Base-by-base conservation (phyloP, 2,888 invertebrate genomes). In the Melieria picta region DNA sequence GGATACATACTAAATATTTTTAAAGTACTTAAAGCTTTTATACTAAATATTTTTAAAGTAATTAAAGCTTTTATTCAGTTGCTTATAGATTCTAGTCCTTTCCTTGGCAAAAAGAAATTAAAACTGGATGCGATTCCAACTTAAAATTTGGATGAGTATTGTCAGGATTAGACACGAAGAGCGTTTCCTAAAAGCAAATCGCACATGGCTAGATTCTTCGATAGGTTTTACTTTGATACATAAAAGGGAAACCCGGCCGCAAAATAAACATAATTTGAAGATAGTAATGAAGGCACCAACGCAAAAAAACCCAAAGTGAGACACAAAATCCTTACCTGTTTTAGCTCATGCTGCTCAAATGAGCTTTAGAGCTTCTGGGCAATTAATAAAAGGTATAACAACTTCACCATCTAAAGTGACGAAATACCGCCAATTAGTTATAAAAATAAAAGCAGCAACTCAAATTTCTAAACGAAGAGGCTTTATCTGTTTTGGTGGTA, bases 401-500 rank as follows among this genome's bases (percentile, higher is more conserved):
- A 30, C 30, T 30, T 30, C 30, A 30, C 30, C 30, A 30, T 30
- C 2, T 30, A 30, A 16, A 30, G 61, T 65, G 9, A 55, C 11
- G 55, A 72, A 72, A 47, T 65, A 72, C 57, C 58, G 56, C n/a
- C 43, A 68, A 56, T 47, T 45, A 47, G 9, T 65, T n/a, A 16
- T 30, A 45, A 58, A 58, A 42, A 10, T 57, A 48, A 10, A 66
- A 10, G 42, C 55, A 45, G 7, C 50, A 52, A 55, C 56, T 42
- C 50, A 72, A 69, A 61, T 74, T 52, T 67, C 78, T 70, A 75
- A 75, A 60, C 16, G 79, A 80, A 76, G 77, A 77, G 66, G 79
- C 78, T 68, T 55, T 79, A 74, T 71, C 78, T 13, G 67, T 79
- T 58, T 71, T 80, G 62, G 75, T 80, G 48, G 77, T 77, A 7